Evolutionary conservation across 2,888 invertebrate genomes (phyloP), one percentile per base, ranked within the genome.

Genomic region (Cantharis flavilabris): DNA sequence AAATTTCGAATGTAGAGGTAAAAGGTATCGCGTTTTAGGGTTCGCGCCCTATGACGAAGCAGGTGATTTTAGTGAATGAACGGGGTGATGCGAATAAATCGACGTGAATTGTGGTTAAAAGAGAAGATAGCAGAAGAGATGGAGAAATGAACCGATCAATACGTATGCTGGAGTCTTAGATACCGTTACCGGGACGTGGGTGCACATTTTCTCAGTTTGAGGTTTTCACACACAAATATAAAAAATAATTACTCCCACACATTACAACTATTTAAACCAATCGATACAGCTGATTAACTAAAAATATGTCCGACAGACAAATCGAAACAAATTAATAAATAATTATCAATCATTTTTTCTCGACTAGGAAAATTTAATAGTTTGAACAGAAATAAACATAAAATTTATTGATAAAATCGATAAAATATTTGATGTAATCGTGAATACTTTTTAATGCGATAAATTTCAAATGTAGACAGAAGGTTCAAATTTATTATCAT

Each of bases 91-190:
- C 80, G 81, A 74, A 80, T 80, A 82, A 81, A 81, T 81, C 83
- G 80, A 79, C 80, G 82, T 79, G 81, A 82, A 83, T 83, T 84
- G 83, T 84, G 81, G 83, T 83, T 81, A 84, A 84, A 83, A 83
- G 81, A 81, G 80, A 84, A 85, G 84, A 84, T 82, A 83, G 77
- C 78, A 79, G 81, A 79, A 80, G 86, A 84, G 83, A 84, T 82
- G 83, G 84, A 82, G 83, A 81, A 83, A 84, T 82, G 81, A 81
- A 81, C 83, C 84, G 85, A 86, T 85, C 85, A 86, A 86, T 86
- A 84, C 84, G 82, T 84, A 83, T 83, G 84, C 85, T 85, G 84
- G 78, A 81, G 78, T 80, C 80, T 80, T 78, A 76, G 81, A 80
- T 79, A 82, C 78, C 78, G 82, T 80, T 82, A 79, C 80, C 79